Evolutionary conservation across 2,797 vertebrate genomes (phyloP).

Genomic region (Aselliscus stoliczkanus): DNA sequence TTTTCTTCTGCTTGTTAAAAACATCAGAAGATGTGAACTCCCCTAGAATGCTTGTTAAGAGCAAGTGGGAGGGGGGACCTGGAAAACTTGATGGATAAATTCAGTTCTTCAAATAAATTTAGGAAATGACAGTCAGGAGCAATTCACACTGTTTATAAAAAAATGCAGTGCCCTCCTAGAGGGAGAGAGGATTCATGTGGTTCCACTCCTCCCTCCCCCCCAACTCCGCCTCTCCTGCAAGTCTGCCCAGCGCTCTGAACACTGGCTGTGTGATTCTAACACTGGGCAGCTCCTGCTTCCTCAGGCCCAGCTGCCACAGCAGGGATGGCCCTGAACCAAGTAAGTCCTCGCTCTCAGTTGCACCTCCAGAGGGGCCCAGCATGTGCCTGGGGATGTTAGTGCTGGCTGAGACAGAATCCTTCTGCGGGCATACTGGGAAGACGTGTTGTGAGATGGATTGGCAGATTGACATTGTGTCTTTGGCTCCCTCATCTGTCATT

Average conservation of each 20-base stretch:
- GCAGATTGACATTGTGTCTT: neutral
- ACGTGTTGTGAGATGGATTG: accelerated
- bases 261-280: neutral
- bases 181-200: neutral
- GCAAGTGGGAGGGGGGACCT: neutral
- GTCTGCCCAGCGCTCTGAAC: neutral
- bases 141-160: neutral
- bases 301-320: neutral
- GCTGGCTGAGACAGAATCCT: neutral
- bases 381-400: neutral
- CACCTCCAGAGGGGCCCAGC: neutral
- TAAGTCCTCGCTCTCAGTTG: neutral
- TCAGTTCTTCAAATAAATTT: neutral
- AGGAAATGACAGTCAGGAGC: neutral
- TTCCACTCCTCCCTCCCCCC: too few relatives aligned
- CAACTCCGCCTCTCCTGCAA: too few relatives aligned
- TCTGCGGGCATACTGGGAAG: neutral
- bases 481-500: neutral
- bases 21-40: neutral
- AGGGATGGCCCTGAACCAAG: neutral
- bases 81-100: neutral
- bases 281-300: neutral
- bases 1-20: neutral
- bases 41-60: neutral
- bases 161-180: neutral